phyloP scores from a whole-genome alignment of 2,797 vertebrate species.

The Aselliscus stoliczkanus region DNA sequence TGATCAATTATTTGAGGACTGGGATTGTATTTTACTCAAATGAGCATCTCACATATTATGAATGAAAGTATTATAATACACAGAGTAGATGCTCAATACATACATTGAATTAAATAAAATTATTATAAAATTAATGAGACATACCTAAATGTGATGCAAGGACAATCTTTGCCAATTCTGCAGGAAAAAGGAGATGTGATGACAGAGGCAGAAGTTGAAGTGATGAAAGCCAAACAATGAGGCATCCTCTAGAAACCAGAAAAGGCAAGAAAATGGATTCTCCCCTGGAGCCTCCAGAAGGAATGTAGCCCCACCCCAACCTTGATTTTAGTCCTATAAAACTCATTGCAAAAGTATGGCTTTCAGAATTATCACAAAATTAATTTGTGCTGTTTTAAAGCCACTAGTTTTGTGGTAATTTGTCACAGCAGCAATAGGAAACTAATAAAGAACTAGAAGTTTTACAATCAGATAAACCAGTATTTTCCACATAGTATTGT shows the following conservation, averaged over 20 bases:
- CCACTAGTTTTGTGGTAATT: neutral
- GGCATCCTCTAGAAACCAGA: neutral
- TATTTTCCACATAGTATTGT: neutral
- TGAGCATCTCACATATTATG: neutral
- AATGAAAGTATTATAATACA: neutral
- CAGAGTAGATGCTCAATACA: neutral
- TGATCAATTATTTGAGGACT: neutral
- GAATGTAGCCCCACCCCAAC: accelerated
- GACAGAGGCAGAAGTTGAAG: neutral
- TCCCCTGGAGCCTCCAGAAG: neutral
- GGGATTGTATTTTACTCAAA: neutral
- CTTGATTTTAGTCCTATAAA: neutral
- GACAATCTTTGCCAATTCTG: neutral
- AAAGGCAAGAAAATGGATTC: neutral
- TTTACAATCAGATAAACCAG: neutral
- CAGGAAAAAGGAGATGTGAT: neutral
- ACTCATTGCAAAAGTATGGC: neutral
- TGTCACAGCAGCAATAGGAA: neutral
- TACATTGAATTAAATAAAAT: neutral
- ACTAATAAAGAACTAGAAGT: neutral
- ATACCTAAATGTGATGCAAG: neutral
- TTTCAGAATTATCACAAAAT: neutral
- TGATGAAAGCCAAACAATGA: neutral
- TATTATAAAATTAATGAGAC: neutral
- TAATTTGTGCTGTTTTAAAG: neutral